These are phyloP conservation scores for Aporrectodea caliginosa DNA, from an alignment of 1,140 invertebrate genomes.

Conservation along the genomic window DNA sequence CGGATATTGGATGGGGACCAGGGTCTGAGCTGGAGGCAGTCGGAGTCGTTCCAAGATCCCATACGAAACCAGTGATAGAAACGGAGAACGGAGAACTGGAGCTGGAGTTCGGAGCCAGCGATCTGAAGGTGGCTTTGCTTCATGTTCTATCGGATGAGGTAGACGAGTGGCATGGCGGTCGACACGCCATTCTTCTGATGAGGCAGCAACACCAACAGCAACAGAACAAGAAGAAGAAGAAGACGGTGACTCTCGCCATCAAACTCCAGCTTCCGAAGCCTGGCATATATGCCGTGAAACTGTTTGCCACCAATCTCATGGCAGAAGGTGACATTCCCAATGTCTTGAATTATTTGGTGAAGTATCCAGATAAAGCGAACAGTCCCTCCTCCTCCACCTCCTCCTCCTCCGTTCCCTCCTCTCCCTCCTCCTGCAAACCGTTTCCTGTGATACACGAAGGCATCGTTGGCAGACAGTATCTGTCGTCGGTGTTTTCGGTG, in stretches of 20 bases:
- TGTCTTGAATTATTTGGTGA: conserved; percentile 49
- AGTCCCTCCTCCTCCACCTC: neutral
- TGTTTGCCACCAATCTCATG: conserved; percentile 49
- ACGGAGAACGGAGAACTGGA: conserved; percentile 30
- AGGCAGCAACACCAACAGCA: too few species aligned
- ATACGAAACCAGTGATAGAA: conserved; percentile 33
- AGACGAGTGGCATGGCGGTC: conserved; percentile 48
- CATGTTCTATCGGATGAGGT: conserved; percentile 43
- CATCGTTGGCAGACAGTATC: conserved; percentile 39
- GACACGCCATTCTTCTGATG: conserved; percentile 43
- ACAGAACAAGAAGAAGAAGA: conserved; percentile 45
- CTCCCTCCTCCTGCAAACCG: too few species aligned
- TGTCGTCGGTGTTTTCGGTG: conserved; percentile 40
- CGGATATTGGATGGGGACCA: conserved; percentile 49
- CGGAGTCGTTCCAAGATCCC: conserved; percentile 45
- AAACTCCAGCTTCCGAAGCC: too few species aligned
- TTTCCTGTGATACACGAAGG: conserved; percentile 48
- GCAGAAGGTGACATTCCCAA: conserved; percentile 48
- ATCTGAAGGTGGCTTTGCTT: conserved; percentile 39
- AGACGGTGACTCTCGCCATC: too few species aligned
- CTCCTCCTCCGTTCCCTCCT: too few species aligned
- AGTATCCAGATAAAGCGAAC: neutral
- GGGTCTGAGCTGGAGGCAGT: conserved; percentile 40
- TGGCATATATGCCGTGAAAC: too few species aligned
- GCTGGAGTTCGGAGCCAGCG: conserved; percentile 42